phyloP scores from a whole-genome alignment of 2,888 invertebrate species.

The Pristionchus arcanus region DNA sequence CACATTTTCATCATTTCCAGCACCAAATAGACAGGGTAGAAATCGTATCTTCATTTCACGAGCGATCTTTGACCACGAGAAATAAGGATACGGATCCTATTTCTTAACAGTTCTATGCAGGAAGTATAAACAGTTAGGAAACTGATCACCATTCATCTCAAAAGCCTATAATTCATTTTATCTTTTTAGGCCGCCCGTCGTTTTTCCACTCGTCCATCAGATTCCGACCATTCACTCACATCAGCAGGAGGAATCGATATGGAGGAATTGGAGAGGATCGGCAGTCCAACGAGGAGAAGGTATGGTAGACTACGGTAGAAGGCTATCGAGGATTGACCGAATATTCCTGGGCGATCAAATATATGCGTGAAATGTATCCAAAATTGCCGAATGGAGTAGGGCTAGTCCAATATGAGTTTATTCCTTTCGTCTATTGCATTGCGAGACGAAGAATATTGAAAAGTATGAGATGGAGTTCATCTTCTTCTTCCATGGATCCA shows the following conservation, averaged over 20 bases:
- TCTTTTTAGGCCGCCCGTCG: slow-evolving; percentile 47
- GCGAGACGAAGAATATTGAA: slow-evolving; percentile 14
- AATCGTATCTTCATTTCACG: too few relatives aligned
- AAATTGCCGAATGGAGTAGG: not conserved
- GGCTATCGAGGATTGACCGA: not conserved
- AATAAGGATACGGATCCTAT: too few relatives aligned
- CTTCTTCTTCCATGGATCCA: not conserved
- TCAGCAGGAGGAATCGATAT: slow-evolving; percentile 46
- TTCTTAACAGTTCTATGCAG: too few relatives aligned
- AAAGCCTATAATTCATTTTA: not conserved
- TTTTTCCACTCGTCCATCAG: slow-evolving; percentile 42
- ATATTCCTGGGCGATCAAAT: not conserved
- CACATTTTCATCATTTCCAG: not conserved
- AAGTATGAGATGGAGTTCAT: slow-evolving; percentile 40
- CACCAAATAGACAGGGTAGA: too few relatives aligned
- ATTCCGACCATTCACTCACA: slow-evolving; percentile 45
- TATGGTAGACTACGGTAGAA: slow-evolving; percentile 1
- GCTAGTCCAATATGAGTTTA: slow-evolving; percentile 28
- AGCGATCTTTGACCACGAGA: too few relatives aligned
- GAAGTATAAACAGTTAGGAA: not conserved
- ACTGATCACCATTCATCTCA: not conserved
- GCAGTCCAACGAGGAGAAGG: slow-evolving; percentile 50
- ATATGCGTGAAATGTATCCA: not conserved
- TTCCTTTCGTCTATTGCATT: slow-evolving; percentile 34
- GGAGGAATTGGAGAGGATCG: slow-evolving; percentile 51